Evolutionary conservation across 2,888 invertebrate species (phyloP).

Genomic region (Drosophila atripex): DNA sequence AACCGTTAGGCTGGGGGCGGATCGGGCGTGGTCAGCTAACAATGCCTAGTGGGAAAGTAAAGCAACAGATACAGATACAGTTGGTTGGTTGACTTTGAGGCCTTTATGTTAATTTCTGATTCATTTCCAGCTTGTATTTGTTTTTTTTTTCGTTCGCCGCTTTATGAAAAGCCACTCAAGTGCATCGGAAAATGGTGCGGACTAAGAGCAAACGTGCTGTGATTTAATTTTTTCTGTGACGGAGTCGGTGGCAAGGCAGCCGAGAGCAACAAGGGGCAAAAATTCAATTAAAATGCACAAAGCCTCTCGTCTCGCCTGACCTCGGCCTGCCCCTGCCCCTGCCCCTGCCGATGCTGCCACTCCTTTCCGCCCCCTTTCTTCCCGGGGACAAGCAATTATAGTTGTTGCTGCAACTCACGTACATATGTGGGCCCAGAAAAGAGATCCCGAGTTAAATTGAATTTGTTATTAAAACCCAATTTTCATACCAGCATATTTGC

Average conservation of each 20-base stretch:
- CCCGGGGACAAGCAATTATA: slow-evolving; percentile 40
- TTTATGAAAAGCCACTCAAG: slow-evolving; percentile 73
- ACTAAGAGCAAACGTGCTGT: slow-evolving; percentile 59
- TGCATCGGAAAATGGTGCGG: slow-evolving; percentile 52
- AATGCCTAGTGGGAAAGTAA: slow-evolving; percentile 19
- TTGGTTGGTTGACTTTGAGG: slow-evolving; percentile 51
- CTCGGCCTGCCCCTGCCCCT: slow-evolving; percentile 1
- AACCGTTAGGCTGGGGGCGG: slow-evolving; percentile 41
- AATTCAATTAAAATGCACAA: slow-evolving; percentile 78
- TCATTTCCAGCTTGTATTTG: slow-evolving; percentile 31
- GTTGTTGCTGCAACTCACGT: slow-evolving; percentile 2
- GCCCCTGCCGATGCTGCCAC: not conserved
- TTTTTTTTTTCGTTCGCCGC: slow-evolving; percentile 39
- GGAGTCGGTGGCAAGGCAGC: slow-evolving; percentile 29
- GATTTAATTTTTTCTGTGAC: slow-evolving; percentile 73
- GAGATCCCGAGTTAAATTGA: slow-evolving; percentile 71
- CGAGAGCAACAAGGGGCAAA: slow-evolving; percentile 40
- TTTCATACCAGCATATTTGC: slow-evolving; percentile 47
- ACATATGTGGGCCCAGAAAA: slow-evolving; percentile 67
- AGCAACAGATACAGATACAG: slow-evolving; percentile 37
- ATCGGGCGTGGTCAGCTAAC: slow-evolving; percentile 51
- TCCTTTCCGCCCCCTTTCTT: not conserved
- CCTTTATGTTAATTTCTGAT: slow-evolving; percentile 73
- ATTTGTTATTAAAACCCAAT: slow-evolving; percentile 74
- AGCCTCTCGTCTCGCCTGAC: slow-evolving; percentile 65